Evolutionary conservation across 2,888 invertebrate genomes (phyloP).

Genomic region (Patella caerulea): DNA sequence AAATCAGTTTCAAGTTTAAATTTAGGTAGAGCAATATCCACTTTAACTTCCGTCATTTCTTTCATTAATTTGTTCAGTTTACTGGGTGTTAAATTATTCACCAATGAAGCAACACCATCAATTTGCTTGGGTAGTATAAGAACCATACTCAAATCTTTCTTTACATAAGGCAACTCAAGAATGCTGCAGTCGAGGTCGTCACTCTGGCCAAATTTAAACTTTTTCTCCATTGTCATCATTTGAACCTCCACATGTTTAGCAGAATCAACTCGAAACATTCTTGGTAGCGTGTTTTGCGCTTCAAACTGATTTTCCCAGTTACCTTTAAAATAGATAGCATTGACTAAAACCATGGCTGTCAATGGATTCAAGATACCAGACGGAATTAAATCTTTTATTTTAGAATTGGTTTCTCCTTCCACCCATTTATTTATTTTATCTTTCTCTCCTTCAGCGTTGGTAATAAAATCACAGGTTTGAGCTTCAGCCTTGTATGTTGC

Average conservation of each 20-base stretch:
- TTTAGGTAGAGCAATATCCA: slow-evolving; percentile 45
- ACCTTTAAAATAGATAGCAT: slow-evolving; percentile 74
- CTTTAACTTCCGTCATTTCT: background rate
- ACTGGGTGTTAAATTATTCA: slow-evolving; percentile 35
- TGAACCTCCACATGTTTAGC: slow-evolving; percentile 70
- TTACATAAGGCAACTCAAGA: slow-evolving; percentile 80
- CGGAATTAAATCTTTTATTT: slow-evolving; percentile 83
- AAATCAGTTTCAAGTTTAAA: slow-evolving; percentile 55
- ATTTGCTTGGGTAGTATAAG: slow-evolving; percentile 58
- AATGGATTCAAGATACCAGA: slow-evolving; percentile 70
- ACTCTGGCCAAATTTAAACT: slow-evolving; percentile 74
- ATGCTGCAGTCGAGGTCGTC: slow-evolving; percentile 82
- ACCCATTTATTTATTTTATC: slow-evolving; percentile 85
- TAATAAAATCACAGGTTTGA: slow-evolving; percentile 63
- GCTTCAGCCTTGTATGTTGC: slow-evolving; percentile 47
- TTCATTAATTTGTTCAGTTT: slow-evolving; percentile 14
- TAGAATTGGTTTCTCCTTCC: slow-evolving; percentile 83
- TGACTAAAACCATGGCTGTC: slow-evolving; percentile 71
- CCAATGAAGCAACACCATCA: slow-evolving; percentile 50
- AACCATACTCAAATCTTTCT: slow-evolving; percentile 56
- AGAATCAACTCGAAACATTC: slow-evolving; percentile 2
- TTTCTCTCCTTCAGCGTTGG: slow-evolving; percentile 65
- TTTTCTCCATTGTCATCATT: slow-evolving; percentile 81
- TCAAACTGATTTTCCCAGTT: slow-evolving; percentile 74
- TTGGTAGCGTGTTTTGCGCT: background rate